phyloP scores from a whole-genome alignment of 2,113 vertebrate genomes.

The Dromas ardeola region DNA sequence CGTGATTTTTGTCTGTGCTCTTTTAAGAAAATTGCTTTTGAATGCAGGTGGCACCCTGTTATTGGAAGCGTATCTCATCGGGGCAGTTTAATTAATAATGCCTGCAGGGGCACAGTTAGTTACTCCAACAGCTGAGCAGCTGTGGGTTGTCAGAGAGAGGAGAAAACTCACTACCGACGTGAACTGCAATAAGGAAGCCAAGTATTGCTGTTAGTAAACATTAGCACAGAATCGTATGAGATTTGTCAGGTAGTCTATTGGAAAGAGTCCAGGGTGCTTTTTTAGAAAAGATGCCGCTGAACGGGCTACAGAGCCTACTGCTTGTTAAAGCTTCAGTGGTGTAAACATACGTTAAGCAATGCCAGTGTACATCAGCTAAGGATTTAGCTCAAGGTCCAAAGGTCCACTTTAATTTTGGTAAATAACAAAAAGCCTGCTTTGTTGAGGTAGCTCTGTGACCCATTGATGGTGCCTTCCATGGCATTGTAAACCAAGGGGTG shows the following conservation, averaged over 20 bases:
- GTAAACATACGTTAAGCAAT: accelerated
- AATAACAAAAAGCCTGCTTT: background rate
- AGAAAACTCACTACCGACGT: background rate
- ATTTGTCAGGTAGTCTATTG: background rate
- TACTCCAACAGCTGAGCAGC: background rate
- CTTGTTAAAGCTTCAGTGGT: background rate
- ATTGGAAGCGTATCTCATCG: accelerated
- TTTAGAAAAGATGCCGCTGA: background rate
- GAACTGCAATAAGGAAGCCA: background rate
- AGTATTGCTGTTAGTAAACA: background rate
- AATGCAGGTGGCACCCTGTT: background rate
- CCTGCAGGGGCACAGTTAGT: background rate
- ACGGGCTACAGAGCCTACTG: background rate
- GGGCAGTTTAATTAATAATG: background rate
- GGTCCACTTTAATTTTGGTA: background rate
- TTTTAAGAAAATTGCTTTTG: background rate
- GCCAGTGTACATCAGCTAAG: background rate
- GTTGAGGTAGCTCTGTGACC: background rate
- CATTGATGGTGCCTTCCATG: background rate
- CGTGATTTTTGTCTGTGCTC: background rate
- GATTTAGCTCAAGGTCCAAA: background rate
- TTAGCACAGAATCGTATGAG: accelerated
- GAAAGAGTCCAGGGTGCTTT: background rate
- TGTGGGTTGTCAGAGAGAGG: background rate
- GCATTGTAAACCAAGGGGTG: background rate